Evolutionary conservation across 1,140 invertebrate genomes (phyloP), one percentile per base, ranked within the genome.

Genomic region (Sitobion miscanthi): DNA sequence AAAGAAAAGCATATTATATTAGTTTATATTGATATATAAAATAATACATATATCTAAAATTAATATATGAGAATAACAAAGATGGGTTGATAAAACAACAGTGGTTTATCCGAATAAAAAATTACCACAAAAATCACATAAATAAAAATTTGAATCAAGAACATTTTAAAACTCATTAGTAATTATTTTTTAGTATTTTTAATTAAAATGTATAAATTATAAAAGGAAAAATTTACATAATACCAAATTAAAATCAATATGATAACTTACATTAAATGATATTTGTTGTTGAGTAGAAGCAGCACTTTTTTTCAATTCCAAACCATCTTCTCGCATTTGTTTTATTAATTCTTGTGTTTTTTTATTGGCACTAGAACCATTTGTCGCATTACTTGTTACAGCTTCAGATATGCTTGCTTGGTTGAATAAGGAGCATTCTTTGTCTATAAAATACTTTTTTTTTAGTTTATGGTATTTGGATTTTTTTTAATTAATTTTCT

Each of bases 341-440:
- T 97, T 97, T 95, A 99, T 97, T 82, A 99, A 95, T 47, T 97
- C 97, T 57, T 86, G 82, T 54, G 91, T 93, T 93, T 83, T 93
- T 42, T 86, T 42, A 93, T 93, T 93, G 54, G 91, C 69, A 86
- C 23, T 85, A 82, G 97, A 96, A 52, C 97, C 96, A 95, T 97
- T 97, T 94, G 96, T 95, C 62, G 96, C 95, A 95, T 97, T 95
- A 95, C 94, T 94, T 95, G 95, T 96, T 42, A 96, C 96, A 94
- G 96, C 95, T 87, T 96, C 95, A 96, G 97, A 97, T 86, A 93
- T 93, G 57, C 91, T 93, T 7, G 97, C 97, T 94, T 98, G 96
- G 95, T 98, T 98, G 94, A 98, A 99, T 95, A 99, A 96, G 57
- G 98, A 98, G 96, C 99, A 99, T 95, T 99, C 99, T 95, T 97